These are phyloP conservation scores for Synergus itoensis DNA, from an alignment of 2,888 invertebrate species.

Conservation along the genomic window DNA sequence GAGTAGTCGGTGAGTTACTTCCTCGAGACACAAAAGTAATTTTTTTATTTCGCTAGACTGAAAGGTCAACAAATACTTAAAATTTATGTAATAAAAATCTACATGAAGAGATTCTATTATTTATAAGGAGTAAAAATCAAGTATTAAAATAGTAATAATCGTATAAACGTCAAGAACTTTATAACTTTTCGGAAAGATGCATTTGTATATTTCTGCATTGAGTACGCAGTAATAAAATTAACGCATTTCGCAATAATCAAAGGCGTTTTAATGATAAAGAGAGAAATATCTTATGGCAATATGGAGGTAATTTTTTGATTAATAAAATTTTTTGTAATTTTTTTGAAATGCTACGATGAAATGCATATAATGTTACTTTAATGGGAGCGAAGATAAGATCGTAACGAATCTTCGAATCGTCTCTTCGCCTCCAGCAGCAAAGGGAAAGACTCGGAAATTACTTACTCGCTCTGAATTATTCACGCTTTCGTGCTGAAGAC, in stretches of 20 bases:
- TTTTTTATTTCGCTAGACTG: neutral
- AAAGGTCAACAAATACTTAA: neutral
- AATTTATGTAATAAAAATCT: neutral
- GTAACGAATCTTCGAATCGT: conserved; percentile 40
- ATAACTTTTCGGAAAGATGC: neutral
- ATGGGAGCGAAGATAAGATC: conserved; percentile 41
- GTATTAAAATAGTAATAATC: neutral
- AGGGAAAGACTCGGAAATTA: conserved; percentile 35
- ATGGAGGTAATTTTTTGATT: conserved; percentile 1
- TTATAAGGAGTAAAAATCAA: neutral
- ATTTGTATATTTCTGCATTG: neutral
- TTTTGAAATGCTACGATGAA: conserved; percentile 18
- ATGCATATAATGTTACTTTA: conserved; percentile 40
- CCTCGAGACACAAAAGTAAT: neutral
- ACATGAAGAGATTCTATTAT: neutral
- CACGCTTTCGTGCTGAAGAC: conserved; percentile 36
- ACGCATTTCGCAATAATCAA: conserved; percentile 30
- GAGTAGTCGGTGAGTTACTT: neutral
- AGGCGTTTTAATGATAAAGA: conserved; percentile 19
- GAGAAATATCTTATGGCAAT: neutral
- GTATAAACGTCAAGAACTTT: neutral
- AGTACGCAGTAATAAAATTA: conserved; percentile 6
- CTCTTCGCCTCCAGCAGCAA: conserved; percentile 33
- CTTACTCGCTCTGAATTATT: conserved; percentile 41
- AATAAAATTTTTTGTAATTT: conserved; percentile 27